Evolutionary conservation across 2,113 vertebrate species (phyloP).

Genomic region (Abramis brama): DNA sequence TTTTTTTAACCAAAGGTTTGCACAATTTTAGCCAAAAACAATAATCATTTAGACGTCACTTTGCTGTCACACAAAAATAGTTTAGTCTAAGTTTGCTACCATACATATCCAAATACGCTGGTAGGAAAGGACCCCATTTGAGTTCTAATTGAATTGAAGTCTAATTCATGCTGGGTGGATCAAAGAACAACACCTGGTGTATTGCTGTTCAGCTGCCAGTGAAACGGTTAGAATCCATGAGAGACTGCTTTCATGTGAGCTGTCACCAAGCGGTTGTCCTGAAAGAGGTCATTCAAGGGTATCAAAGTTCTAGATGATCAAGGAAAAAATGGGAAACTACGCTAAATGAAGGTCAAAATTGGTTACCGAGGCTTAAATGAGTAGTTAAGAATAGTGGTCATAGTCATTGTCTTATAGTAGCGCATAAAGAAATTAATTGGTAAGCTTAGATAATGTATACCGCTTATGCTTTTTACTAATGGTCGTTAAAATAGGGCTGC

Average conservation of each 20-base stretch:
- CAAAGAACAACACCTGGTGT: constrained; percentile 26
- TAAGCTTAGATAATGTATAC: not conserved
- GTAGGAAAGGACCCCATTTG: not conserved
- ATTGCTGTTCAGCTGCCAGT: constrained; percentile 7
- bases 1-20: not conserved
- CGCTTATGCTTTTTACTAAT: constrained; percentile 15
- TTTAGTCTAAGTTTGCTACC: not conserved
- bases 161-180: constrained; percentile 23
- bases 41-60: not conserved
- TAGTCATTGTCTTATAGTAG: not conserved
- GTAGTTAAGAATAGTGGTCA: not conserved
- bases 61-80: not conserved
- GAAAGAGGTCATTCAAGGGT: constrained; percentile 31
- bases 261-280: not conserved
- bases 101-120: not conserved
- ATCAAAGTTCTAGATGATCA: constrained; percentile 10
- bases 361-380: not conserved
- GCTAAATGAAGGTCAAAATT: not conserved
- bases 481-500: not conserved
- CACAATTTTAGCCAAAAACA: not conserved
- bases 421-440: not conserved
- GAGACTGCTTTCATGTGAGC: constrained; percentile 24
- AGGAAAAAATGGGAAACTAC: not conserved
- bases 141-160: constrained; percentile 23
- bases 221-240: constrained; percentile 1